A percentile compares a stretch with the other conserved stretches of the same genome.
These are phyloP conservation scores for Cheilosia grossa DNA, from an alignment of 2,888 invertebrate species.

Conservation along the genomic window DNA sequence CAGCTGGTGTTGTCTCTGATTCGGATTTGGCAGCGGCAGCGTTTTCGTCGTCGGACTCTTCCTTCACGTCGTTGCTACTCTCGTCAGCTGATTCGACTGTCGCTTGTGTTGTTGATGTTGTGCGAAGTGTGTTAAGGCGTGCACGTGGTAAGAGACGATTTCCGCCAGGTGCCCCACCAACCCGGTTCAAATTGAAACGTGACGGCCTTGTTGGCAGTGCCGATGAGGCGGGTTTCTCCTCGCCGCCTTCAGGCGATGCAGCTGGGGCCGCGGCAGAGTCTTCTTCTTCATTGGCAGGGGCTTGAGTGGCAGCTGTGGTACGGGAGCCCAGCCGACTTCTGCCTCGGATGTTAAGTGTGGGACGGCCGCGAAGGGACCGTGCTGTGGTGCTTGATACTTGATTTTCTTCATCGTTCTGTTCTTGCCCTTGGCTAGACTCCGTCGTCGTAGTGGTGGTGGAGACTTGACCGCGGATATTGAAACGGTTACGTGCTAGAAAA, in stretches of 20 bases:
- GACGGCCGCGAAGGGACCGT: constrained; percentile 80
- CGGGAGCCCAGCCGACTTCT: constrained; percentile 79
- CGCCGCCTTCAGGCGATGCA: constrained; percentile 75
- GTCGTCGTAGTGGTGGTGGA: constrained; percentile 77
- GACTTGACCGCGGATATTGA: constrained; percentile 81
- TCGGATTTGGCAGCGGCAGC: constrained; percentile 68
- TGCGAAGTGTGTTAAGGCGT: constrained; percentile 77
- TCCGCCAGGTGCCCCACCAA: constrained; percentile 69
- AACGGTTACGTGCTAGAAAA: constrained; percentile 82
- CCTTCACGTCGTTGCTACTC: constrained; percentile 79
- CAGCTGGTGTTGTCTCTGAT: constrained; percentile 73
- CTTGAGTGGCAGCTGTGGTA: constrained; percentile 77
- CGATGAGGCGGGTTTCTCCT: constrained; percentile 77
- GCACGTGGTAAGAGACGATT: constrained; percentile 81
- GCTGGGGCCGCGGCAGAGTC: constrained; percentile 72
- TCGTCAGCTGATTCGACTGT: constrained; percentile 79
- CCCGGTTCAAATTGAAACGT: constrained; percentile 81
- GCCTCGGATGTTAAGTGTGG: constrained; percentile 80
- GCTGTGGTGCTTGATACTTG: constrained; percentile 79
- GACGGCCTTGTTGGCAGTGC: constrained; percentile 79
- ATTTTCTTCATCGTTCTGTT: constrained; percentile 75
- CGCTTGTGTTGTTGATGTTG: constrained; percentile 78
- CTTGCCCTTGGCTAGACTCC: constrained; percentile 71
- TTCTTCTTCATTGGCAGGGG: constrained; percentile 76
- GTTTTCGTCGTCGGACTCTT: constrained; percentile 75